These are phyloP conservation scores for Sepioteuthis lessoniana DNA, from an alignment of 2,888 invertebrate species.

Conservation along the genomic window DNA sequence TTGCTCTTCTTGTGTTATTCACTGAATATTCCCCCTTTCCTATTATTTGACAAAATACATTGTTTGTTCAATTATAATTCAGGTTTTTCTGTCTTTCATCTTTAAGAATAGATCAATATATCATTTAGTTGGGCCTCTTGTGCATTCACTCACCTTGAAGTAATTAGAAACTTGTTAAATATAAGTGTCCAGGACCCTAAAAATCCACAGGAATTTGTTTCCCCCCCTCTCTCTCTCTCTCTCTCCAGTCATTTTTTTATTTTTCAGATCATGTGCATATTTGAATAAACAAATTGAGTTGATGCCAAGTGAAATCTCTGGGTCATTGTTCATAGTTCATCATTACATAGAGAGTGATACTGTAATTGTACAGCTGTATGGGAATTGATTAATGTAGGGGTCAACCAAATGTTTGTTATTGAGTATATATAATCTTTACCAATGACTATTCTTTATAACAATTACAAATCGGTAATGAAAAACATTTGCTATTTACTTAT, in stretches of 20 bases:
- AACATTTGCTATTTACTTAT: background rate
- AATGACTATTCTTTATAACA: background rate
- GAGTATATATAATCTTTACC: background rate
- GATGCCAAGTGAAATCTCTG: background rate
- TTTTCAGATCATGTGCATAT: background rate
- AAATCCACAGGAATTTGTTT: background rate
- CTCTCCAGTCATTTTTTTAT: background rate
- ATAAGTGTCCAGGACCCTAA: too few species aligned
- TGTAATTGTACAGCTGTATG: too few species aligned
- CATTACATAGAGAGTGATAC: background rate
- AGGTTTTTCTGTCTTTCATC: background rate
- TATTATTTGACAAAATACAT: background rate
- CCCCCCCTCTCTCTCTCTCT: background rate
- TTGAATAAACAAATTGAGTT: background rate
- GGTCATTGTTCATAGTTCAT: background rate
- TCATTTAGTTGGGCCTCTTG: background rate
- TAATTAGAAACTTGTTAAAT: too few species aligned
- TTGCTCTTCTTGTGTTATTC: background rate
- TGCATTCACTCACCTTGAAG: background rate
- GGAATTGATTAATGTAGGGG: background rate
- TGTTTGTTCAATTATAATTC: background rate
- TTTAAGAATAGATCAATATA: background rate
- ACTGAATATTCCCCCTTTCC: background rate
- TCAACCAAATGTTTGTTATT: background rate
- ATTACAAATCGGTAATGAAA: background rate